phyloP scores from a whole-genome alignment of 2,888 invertebrate species.

The Lacanobia oleracea region DNA sequence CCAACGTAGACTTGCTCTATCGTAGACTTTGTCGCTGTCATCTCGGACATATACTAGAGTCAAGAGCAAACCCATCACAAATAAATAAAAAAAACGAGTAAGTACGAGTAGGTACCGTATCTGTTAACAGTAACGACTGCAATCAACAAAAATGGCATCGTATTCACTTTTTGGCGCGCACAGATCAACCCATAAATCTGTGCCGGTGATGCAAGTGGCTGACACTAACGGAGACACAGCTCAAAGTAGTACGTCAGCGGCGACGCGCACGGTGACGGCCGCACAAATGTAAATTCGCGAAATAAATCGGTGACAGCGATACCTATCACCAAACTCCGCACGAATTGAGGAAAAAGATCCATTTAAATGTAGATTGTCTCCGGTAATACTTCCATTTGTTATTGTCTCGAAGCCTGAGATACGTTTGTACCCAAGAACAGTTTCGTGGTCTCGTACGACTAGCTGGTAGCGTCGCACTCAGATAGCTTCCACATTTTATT shows the following conservation, averaged over 20 bases:
- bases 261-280: constrained; percentile 65
- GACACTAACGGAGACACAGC: constrained; percentile 62
- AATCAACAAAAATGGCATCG: constrained; percentile 32
- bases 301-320: constrained; percentile 88
- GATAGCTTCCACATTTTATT: constrained; percentile 65
- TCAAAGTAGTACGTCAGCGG: constrained; percentile 67
- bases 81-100: no score
- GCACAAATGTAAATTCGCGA: constrained; percentile 85
- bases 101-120: neutral
- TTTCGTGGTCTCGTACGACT: constrained; percentile 77
- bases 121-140: constrained; percentile 21
- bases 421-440: constrained; percentile 80
- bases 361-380: constrained; percentile 90
- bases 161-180: constrained; percentile 33
- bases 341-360: constrained; percentile 90
- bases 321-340: constrained; percentile 88
- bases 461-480: constrained; percentile 55
- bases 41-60: no score
- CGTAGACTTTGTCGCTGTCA: no score
- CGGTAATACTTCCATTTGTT: constrained; percentile 90
- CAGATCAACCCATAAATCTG: constrained; percentile 54
- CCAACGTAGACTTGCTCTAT: no score
- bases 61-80: no score
- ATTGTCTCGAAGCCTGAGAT: constrained; percentile 86
- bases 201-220: constrained; percentile 51